These are phyloP conservation scores for Camponotus fellah DNA, from an alignment of 2,888 invertebrate species.

Conservation along the genomic window DNA sequence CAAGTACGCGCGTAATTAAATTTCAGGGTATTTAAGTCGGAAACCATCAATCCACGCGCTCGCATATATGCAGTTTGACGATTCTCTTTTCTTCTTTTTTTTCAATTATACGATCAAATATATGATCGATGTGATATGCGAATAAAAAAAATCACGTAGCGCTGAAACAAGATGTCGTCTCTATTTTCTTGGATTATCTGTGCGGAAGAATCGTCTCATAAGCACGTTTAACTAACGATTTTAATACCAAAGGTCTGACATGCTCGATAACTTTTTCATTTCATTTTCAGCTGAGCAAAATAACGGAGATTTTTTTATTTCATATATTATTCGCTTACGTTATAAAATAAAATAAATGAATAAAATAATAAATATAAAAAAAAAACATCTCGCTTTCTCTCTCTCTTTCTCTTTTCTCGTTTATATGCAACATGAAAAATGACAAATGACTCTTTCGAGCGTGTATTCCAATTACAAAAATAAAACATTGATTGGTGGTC, in stretches of 20 bases:
- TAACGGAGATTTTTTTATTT: background rate
- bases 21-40: constrained; percentile 39
- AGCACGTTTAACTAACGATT: constrained; percentile 26
- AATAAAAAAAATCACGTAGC: constrained; percentile 4
- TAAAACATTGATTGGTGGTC: background rate
- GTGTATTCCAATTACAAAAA: background rate
- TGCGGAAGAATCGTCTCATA: constrained; percentile 10
- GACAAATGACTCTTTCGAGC: background rate
- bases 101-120: constrained; percentile 18
- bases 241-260: background rate
- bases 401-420: background rate
- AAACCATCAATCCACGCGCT: constrained; percentile 48
- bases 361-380: background rate
- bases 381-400: background rate
- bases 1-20: constrained; percentile 43
- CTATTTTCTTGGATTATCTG: constrained; percentile 15
- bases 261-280: background rate
- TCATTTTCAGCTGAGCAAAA: background rate
- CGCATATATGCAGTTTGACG: background rate
- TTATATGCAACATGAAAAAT: background rate
- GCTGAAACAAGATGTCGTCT: background rate
- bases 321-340: background rate
- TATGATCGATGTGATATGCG: background rate
- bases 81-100: background rate
- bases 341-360: constrained; percentile 1